Base-by-base conservation (phyloP, 2,797 vertebrate species). In the Anomalospiza imberbis region DNA sequence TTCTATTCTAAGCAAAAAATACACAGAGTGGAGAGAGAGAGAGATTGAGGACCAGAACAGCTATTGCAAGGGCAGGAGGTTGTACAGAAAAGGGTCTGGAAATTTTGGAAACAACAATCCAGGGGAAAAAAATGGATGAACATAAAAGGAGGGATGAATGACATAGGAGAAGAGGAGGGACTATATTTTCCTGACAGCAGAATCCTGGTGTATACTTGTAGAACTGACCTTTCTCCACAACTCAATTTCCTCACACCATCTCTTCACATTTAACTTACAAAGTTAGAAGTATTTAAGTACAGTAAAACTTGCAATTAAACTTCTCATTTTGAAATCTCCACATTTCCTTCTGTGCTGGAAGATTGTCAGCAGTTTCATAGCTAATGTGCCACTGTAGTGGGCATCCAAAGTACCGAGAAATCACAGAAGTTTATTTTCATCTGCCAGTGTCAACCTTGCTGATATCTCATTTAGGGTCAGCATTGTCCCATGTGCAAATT, bases 301-400 rank as follows among this genome's bases (percentile, higher is more conserved):
- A 51, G 13, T 21, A 76, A 61, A 80, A 74, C 17, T 60, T 67
- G 18, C 17, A 86, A 34, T 26, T 72, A 34, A 63, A 67, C n/a
- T 36, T 63, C n/a, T 44, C 2, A 10, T 92, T 88, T 90, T 86
- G 24, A 70, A 68, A 76, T 51, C 16, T 44, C 9, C 20, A 47
- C 44, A 14, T 22, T 50, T 25, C 22, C 28, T 58, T 88, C 51
- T 77, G 6, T 38, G 13, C 15, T 62, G 47, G 19, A 86, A 54
- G 28, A 70, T 7, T 28, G 7, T 51, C 48, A 76, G 58, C 13
- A 88, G 13, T 70, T 93, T 85, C 5, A 4, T 17, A 82, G 44
- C 6, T 77, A 58, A 50, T 58, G 13, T 58, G 13, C 2, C 32
- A 61, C 17, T 0, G 0, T 28, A 15, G 15, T 28, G n/a, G 17